These are phyloP conservation scores for Thelaira solivaga DNA, from an alignment of 2,888 invertebrate genomes.

Conservation along the genomic window DNA sequence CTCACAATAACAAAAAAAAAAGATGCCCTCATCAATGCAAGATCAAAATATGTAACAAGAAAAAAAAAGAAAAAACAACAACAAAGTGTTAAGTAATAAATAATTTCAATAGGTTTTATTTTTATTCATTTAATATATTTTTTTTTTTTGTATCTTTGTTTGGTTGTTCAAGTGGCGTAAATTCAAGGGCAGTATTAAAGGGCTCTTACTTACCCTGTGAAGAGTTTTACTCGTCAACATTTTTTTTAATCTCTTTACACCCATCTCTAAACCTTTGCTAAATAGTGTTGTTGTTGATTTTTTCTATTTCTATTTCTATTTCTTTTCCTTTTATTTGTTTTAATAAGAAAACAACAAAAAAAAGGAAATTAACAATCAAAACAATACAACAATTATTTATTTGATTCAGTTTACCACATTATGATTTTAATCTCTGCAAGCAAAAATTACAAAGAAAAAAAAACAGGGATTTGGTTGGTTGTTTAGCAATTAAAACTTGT, in stretches of 20 bases:
- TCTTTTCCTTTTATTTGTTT: not conserved
- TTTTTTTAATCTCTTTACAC: slow-evolving; percentile 20
- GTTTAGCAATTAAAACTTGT: not conserved
- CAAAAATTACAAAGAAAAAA: not conserved
- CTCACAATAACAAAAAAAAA: not conserved
- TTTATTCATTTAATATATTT: not conserved
- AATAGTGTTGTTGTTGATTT: too few relatives aligned
- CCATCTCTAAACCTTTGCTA: slow-evolving; percentile 24
- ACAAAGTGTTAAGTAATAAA: slow-evolving; percentile 5
- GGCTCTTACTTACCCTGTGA: not conserved
- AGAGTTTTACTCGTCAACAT: not conserved
- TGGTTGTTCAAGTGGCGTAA: slow-evolving; percentile 19
- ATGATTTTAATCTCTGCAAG: not conserved
- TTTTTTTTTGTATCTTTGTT: not conserved
- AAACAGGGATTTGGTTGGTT: not conserved
- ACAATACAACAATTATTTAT: not conserved
- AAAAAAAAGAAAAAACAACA: not conserved
- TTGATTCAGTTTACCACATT: not conserved
- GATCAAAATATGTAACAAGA: not conserved
- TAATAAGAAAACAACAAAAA: not conserved
- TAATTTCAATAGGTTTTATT: not conserved
- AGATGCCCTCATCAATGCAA: too few relatives aligned
- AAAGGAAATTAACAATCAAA: slow-evolving; percentile 27
- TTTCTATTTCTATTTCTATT: not conserved
- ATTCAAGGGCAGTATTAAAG: slow-evolving; percentile 18